These are phyloP conservation scores for Zaprionus obscuricornis DNA, from an alignment of 2,888 invertebrate genomes.

Conservation along the genomic window DNA sequence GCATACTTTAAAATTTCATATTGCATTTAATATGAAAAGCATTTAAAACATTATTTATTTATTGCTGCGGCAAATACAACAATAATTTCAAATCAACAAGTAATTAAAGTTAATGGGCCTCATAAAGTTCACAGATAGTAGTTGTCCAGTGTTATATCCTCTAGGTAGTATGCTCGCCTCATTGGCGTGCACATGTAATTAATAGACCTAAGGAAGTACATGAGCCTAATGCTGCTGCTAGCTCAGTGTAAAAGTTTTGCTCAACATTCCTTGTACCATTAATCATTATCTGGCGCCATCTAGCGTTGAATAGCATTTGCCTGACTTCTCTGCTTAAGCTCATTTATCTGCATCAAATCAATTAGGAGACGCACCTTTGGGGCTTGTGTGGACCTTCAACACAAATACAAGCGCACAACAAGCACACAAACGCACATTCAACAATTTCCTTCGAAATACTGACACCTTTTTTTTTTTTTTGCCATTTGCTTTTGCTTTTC, in stretches of 20 bases:
- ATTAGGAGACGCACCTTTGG: constrained; percentile 66
- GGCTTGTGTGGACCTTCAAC: constrained; percentile 30
- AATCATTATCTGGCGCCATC: constrained; percentile 70
- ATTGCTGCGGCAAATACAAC: not conserved
- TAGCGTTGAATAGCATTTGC: constrained; percentile 26
- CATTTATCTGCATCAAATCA: constrained; percentile 78
- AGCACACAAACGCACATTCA: constrained; percentile 16
- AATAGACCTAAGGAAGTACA: no score
- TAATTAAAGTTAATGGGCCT: constrained; percentile 18
- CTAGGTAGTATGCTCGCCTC: no score
- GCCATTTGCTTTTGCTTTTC: constrained; percentile 27
- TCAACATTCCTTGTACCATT: constrained; percentile 41
- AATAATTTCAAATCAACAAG: constrained; percentile 32
- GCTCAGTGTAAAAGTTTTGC: constrained; percentile 7
- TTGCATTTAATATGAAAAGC: no score
- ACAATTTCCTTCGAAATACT: constrained; percentile 28
- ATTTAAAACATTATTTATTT: no score
- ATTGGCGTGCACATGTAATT: constrained; percentile 18
- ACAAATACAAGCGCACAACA: no score
- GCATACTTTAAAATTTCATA: no score
- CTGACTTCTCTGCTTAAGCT: constrained; percentile 46
- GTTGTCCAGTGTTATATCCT: no score
- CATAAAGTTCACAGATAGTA: no score
- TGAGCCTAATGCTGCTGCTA: constrained; percentile 34
- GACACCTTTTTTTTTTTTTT: constrained; percentile 30